Base-by-base conservation (phyloP, 2,888 invertebrate species). In the Caenorhabditis zanzibari region DNA sequence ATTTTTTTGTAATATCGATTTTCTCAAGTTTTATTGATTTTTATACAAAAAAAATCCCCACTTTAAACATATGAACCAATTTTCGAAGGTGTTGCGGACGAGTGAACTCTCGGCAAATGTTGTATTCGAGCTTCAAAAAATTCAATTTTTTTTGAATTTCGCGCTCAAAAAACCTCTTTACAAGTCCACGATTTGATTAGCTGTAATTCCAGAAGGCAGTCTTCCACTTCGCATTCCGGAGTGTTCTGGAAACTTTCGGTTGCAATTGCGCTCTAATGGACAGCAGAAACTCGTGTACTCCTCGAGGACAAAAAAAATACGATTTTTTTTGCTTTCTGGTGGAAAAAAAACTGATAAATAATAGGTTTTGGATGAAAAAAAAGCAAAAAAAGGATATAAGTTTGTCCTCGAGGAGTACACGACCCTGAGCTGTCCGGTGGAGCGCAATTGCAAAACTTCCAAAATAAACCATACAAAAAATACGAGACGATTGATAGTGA, bases 1-100 rank as follows among this genome's bases (percentile, higher is more conserved):
- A n/a, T n/a, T n/a, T n/a, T n/a, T n/a, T n/a, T n/a, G n/a, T n/a
- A n/a, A n/a, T n/a, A n/a, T n/a, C n/a, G n/a, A n/a, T n/a, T n/a
- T n/a, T n/a, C n/a, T n/a, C n/a, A n/a, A n/a, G n/a, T n/a, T n/a
- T n/a, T n/a, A n/a, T n/a, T n/a, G n/a, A n/a, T n/a, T n/a, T n/a
- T n/a, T n/a, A n/a, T n/a, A n/a, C n/a, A n/a, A n/a, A n/a, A n/a
- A n/a, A n/a, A n/a, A n/a, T n/a, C n/a, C n/a, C n/a, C n/a, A n/a
- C n/a, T n/a, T n/a, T 77, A 63, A 77, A 68, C 77, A 77, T 77
- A 22, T 61, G 52, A 10, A 77, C 54, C n/a, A 77, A 41, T 44
- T 54, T 61, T 1, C 77, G 77, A 12, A 77, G 69, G 24, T 69
- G 69, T 14, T 77, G 61, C n/a, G 77, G 77, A 26, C 69, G 77